Evolutionary conservation across 1,140 invertebrate genomes (phyloP), one percentile per base, ranked within the genome.

Genomic region (Platorchestia sp.): DNA sequence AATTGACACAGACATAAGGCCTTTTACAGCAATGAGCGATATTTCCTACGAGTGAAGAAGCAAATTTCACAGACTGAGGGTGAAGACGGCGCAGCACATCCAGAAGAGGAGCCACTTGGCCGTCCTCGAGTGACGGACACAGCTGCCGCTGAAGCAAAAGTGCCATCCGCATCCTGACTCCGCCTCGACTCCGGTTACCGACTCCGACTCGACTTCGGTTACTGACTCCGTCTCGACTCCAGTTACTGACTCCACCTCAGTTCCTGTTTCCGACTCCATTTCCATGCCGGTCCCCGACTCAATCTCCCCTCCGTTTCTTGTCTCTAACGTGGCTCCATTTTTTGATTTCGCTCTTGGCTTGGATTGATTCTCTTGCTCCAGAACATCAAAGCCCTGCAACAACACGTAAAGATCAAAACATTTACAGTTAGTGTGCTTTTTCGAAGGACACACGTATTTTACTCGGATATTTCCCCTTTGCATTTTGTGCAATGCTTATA

Each of bases 21-120:
- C 1, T 75, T 75, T 75, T 75, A 75, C 59, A 3, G 59, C 59
- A 75, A 36, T 93, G 3, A 93, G 7, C 7, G 14, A 40, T n/a
- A 93, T 10, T 93, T 93, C 40, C 40, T 93, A 40, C 10, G 90
- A 93, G 27, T 22, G 40, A 93, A 19, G 14, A 36, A 36, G 27
- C 59, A 41, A 41, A 75, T 14, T 27, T 3, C 41, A 90, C 87
- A 0, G 87, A 90, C 87, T 44, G 3, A 43, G 87, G 36, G 44
- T 44, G 10, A 45, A 42, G 44, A 10, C 45, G 40, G 91, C 91
- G 40, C 91, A 93, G 91, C 91, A 93, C 91, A 93, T 47, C 91
- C 91, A 93, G 91, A 93, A 93, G 7, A 93, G 91, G 43, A 93
- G 91, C 91, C 91, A 93, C 45, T 47, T 45, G 91, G 91, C 91